Percentiles rank a stretch among this genome's conserved stretches.
phyloP scores from a whole-genome alignment of 2,113 vertebrate genomes.

The Corythaixoides concolor region DNA sequence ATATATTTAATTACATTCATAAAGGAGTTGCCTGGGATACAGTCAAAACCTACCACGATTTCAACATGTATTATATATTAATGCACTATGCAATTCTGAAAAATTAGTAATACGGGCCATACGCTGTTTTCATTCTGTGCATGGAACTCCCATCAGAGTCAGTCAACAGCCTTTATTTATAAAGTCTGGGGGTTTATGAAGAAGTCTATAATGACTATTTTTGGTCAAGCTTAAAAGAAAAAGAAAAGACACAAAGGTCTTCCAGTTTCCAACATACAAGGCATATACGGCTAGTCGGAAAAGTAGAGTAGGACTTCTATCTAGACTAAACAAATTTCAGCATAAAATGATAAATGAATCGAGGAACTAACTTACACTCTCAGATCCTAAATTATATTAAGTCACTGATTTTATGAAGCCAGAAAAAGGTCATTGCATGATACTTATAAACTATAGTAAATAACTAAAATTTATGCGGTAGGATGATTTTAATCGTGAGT shows the following conservation, averaged over 20 bases:
- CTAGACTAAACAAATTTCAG: conserved; percentile 69
- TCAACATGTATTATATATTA: background rate
- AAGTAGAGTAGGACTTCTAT: background rate
- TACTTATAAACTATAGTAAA: conserved; percentile 58
- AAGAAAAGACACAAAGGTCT: background rate
- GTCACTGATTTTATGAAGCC: conserved; percentile 48
- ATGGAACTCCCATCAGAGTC: background rate
- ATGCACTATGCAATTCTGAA: background rate
- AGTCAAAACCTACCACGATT: background rate
- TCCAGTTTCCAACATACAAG: background rate
- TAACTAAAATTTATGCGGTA: conserved; percentile 31
- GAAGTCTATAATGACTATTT: conserved; percentile 49
- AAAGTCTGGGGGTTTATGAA: background rate
- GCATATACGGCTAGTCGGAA: background rate
- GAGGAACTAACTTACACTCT: conserved; percentile 27
- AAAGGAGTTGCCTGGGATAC: conserved; percentile 1
- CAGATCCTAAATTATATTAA: conserved; percentile 57
- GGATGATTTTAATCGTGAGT: conserved; percentile 1
- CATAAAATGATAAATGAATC: conserved; percentile 53
- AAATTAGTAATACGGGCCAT: background rate
- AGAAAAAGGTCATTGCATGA: conserved; percentile 50
- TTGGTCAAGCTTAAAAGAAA: conserved; percentile 41
- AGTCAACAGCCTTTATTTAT: background rate
- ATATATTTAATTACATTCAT: conserved; percentile 19
- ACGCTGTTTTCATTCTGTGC: background rate